Base-by-base conservation (phyloP, 1,140 invertebrate genomes). In the Sitophilus oryzae region DNA sequence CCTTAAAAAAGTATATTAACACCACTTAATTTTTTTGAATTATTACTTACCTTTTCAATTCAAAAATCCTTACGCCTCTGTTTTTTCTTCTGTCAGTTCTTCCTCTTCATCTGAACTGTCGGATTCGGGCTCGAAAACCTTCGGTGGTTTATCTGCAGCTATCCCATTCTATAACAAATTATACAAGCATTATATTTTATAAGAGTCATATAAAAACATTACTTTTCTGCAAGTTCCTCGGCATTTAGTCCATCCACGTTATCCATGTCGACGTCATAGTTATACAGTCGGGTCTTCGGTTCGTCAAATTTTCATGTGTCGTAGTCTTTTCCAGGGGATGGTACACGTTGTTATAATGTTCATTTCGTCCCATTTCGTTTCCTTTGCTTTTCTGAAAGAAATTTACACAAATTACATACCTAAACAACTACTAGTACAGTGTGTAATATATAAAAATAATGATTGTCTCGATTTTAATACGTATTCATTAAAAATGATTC, bases 221-320 rank as follows among this genome's bases (percentile, higher is more conserved):
- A 66, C 81, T 87, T 86, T 65, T 88, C 86, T 66, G 88, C 85
- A 43, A 95, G 72, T 47, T 84, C 76, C 45, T 81, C 77, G 2
- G 89, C 84, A 73, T 94, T 88, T 56, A 92, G 72, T 55, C 84
- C 80, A 71, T 88, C 86, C 63, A 82, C 76, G 40, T 84, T 81
- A 52, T 84, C 80, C 30, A 77, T 76, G 53, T 87, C 85, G 23
- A 82, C 79, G 51, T 86, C 83, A 60, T 89, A 85, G 71, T 85
- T 89, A 68, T 87, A 99, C 1, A 96, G 97, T 66, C 9, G 64
- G 8, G 97, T 99, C 76, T 96, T 93, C 30, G 95, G 93, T 74
- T 98, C 96, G 66, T 97, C 93, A 50, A 61, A 98, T 95, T 79
- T 99, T 99, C 93, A 99, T 99, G 68, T 96, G 93, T 8, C 96